Base-by-base conservation (phyloP, 2,113 vertebrate genomes). In the Dipodomys spectabilis region DNA sequence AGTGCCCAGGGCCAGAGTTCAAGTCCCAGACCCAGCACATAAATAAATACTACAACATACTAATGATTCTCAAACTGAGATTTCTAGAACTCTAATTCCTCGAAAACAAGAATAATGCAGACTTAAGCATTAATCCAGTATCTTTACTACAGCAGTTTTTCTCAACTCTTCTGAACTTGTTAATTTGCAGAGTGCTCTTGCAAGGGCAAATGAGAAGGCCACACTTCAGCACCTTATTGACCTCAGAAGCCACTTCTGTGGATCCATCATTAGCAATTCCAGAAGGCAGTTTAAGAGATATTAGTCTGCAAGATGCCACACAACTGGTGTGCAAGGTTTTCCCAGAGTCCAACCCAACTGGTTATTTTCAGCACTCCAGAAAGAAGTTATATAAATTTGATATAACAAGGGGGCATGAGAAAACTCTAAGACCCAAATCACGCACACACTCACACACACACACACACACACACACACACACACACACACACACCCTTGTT, bases 221-320 rank as follows among this genome's bases (percentile, higher is more conserved):
- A n/a, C 0, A 0, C 28, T 35, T 69, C 32, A 19, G 68, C 73
- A 25, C 16, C 53, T 84, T 81, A 27, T 9, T 83, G 93, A 86
- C 81, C 74, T 87, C 68, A 7, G 82, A 91, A 78, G 73, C 25
- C 49, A 69, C 84, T 53, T 64, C 35, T 69, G 28, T 62, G 67
- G 82, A 91, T 75, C 28, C 44, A 27, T 95, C 75, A 80, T 92
- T 85, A 90, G 83, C 83, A 75, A 74, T 53, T 27, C 20, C 65
- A 39, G 74, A 90, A 94, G 78, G 57, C 71, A 75, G 32, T 75
- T 80, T 45, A 74, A 86, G 88, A 82, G 25, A 2, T 39, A 6
- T 65, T 62, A 69, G 78, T 73, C 64, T 85, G 73, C 3, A 2
- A 22, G 64, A 75, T 3, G 77, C 78, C 72, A 22, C 39, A 64